Conservation (phyloP, 2,113 vertebrate species). For the Burhinus bistriatus region DNA sequence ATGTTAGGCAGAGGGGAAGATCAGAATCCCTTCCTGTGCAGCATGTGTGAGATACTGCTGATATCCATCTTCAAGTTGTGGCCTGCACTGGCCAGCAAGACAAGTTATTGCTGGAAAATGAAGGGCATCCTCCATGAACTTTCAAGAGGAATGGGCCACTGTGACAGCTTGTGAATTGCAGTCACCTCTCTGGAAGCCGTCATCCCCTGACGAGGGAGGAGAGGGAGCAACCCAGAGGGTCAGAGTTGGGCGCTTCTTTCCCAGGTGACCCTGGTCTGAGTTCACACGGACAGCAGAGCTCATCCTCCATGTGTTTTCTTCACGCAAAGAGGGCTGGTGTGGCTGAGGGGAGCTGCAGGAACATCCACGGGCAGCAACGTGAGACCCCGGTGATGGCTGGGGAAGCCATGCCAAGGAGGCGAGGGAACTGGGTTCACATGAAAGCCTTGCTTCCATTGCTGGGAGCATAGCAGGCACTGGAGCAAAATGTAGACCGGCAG, state of each 20-base stretch:
- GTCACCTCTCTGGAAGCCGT: conserved; percentile 41
- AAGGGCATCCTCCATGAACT: neutral
- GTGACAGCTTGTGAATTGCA: conserved; percentile 49
- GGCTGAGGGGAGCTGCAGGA: neutral
- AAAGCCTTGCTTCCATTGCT: neutral
- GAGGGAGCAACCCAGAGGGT: neutral
- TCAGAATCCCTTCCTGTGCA: neutral
- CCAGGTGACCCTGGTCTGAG: neutral
- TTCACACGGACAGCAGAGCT: neutral
- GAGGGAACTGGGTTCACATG: conserved; percentile 6
- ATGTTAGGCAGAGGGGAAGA: neutral
- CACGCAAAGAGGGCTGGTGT: conserved; percentile 17
- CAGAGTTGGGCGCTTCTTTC: neutral
- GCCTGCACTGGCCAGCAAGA: neutral
- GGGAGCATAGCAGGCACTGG: neutral
- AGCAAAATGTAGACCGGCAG: neutral
- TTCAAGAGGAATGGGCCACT: neutral
- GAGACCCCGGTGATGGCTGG: neutral
- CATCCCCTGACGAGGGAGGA: neutral
- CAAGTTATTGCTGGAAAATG: neutral
- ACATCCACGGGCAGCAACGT: neutral
- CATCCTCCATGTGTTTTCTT: conserved; percentile 6
- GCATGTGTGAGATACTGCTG: neutral
- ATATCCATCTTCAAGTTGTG: neutral
- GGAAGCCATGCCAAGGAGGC: neutral